Percentiles rank a stretch among this genome's conserved stretches.
phyloP scores from a whole-genome alignment of 1,140 invertebrate genomes.

The Pseudomyrmex cubaensis region DNA sequence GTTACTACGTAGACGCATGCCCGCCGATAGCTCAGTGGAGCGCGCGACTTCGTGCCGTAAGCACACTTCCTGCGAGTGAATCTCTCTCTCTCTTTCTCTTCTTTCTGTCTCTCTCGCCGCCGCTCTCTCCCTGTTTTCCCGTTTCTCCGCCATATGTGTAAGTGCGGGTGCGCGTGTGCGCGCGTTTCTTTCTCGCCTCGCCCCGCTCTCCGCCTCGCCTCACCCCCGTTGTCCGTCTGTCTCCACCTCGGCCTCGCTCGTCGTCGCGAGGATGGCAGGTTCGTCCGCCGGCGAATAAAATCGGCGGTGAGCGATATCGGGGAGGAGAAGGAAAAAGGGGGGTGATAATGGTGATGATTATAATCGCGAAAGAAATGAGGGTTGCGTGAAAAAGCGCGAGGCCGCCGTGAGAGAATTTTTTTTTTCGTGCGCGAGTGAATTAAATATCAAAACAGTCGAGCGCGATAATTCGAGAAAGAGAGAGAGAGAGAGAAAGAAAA shows the following conservation, averaged over 20 bases:
- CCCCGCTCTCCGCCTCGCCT: background rate
- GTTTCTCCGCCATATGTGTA: conserved; percentile 12
- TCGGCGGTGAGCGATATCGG: conserved; percentile 9
- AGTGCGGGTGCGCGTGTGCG: conserved; percentile 43
- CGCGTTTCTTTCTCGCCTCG: conserved; percentile 45
- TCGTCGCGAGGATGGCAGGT: conserved; percentile 28
- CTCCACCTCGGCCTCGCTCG: conserved; percentile 37
- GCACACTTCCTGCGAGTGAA: conserved; percentile 45
- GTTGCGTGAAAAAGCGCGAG: background rate
- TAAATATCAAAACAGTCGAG: background rate
- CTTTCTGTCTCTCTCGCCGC: background rate
- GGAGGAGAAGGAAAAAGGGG: background rate
- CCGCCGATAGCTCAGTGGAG: conserved; percentile 58
- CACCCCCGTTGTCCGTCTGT: conserved; percentile 19
- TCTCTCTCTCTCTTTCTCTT: conserved; percentile 6
- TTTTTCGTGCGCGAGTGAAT: background rate
- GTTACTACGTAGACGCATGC: conserved; percentile 60
- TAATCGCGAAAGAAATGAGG: conserved; percentile 30
- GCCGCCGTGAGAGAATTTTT: background rate
- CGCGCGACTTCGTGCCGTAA: conserved; percentile 61
- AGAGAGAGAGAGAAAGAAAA: background rate
- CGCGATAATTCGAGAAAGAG: too few species aligned
- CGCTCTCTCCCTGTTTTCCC: conserved; percentile 1
- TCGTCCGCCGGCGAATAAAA: conserved; percentile 45
- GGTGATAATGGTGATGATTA: background rate